These are phyloP conservation scores for Junco hyemalis DNA, from an alignment of 2,113 vertebrate genomes.

Conservation along the genomic window DNA sequence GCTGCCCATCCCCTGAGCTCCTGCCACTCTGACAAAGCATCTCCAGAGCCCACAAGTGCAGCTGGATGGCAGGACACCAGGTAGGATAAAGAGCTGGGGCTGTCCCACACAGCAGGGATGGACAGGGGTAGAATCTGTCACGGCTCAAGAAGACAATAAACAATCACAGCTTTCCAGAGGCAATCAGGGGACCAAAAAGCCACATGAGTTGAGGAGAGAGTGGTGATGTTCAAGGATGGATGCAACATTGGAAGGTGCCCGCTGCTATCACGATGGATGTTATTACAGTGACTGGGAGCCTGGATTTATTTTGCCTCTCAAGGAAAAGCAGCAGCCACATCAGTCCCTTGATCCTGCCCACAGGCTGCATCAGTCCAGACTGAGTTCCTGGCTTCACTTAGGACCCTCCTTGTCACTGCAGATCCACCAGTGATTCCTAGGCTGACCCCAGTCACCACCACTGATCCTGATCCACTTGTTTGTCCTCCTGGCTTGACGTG, in stretches of 20 bases:
- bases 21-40: not conserved
- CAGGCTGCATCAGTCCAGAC: not conserved
- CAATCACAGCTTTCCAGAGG: not conserved
- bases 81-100: not conserved
- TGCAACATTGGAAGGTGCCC: not conserved
- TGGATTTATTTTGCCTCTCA: not conserved
- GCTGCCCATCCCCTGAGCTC: not conserved
- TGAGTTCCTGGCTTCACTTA: not conserved
- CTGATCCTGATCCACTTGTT: not conserved
- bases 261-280: not conserved
- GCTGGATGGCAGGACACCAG: not conserved
- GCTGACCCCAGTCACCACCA: not conserved
- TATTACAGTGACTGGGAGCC: not conserved
- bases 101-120: not conserved
- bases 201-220: rapidly evolving
- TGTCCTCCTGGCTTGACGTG: not conserved
- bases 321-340: not conserved
- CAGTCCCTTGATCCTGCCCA: not conserved
- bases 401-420: not conserved
- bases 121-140: not conserved
- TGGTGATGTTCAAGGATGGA: not conserved
- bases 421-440: not conserved
- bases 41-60: not conserved
- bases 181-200: not conserved
- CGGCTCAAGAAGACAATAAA: not conserved